A percentile compares a stretch with the other conserved stretches of the same genome.
phyloP scores from a whole-genome alignment of 2,888 invertebrate species.

The Zootermopsis nevadensis region DNA sequence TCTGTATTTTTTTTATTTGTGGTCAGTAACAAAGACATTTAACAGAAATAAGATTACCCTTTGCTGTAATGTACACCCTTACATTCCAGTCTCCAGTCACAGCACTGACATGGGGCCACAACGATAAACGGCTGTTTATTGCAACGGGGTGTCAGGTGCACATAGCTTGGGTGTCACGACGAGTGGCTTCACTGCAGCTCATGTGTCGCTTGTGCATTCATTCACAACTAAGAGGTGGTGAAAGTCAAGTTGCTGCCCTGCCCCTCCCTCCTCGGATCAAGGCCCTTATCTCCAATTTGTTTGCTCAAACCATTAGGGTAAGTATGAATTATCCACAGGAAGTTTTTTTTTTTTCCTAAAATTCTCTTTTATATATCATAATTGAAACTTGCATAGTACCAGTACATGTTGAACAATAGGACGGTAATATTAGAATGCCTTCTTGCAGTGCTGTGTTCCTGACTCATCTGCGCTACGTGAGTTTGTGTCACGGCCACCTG shows the following conservation, averaged over 20 bases:
- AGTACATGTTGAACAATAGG: not conserved
- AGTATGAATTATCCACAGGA: slow-evolving; percentile 56
- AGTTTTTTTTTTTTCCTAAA: too few relatives aligned
- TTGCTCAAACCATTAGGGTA: slow-evolving; percentile 94
- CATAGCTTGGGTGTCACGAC: slow-evolving; percentile 92
- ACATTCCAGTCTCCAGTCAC: slow-evolving; percentile 80
- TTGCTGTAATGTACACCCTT: not conserved
- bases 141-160: slow-evolving; percentile 92
- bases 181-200: slow-evolving; percentile 90
- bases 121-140: slow-evolving; percentile 93
- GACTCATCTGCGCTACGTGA: slow-evolving; percentile 87
- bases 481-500: slow-evolving; percentile 93
- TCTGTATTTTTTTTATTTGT: too few relatives aligned
- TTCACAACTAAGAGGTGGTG: slow-evolving; percentile 76
- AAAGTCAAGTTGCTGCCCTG: slow-evolving; percentile 79
- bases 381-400: too few relatives aligned
- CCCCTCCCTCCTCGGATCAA: slow-evolving; percentile 90
- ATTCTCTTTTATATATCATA: too few relatives aligned
- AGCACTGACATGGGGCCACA: slow-evolving; percentile 98
- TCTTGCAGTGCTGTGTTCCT: slow-evolving; percentile 89
- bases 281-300: slow-evolving; percentile 85
- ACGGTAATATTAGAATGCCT: not conserved
- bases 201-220: slow-evolving; percentile 87
- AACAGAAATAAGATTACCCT: too few relatives aligned
- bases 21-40: too few relatives aligned